Evolutionary conservation across 64 coral and sea anemone genomes (phyloP).

Genomic region (Stylophora pistillata): DNA sequence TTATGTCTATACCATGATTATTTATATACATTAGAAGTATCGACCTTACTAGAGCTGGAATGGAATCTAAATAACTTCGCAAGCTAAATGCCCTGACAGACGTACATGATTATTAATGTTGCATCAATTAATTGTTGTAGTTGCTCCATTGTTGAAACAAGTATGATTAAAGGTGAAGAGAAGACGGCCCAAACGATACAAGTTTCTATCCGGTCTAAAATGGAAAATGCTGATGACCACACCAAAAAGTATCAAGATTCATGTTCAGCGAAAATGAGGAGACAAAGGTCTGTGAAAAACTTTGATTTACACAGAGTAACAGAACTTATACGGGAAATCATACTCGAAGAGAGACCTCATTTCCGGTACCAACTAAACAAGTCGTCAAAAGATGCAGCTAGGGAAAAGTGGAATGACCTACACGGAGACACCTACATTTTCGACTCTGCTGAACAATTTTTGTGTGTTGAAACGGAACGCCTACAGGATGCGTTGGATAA

Average conservation of each 20-base stretch:
- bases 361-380: conserved; percentile 85
- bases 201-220: conserved; percentile 89
- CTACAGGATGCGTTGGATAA: conserved; percentile 61
- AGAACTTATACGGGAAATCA: conserved; percentile 42
- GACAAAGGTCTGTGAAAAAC: conserved; percentile 85
- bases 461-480: conserved; percentile 85
- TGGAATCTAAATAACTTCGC: no score
- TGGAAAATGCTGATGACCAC: conserved; percentile 79
- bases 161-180: conserved; percentile 79
- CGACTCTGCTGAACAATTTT: conserved; percentile 80
- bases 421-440: conserved; percentile 69
- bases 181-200: conserved; percentile 81
- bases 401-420: conserved; percentile 78
- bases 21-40: no score
- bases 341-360: conserved; percentile 76
- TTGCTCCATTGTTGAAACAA: conserved; percentile 79
- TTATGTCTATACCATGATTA: no score
- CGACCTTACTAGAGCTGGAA: no score
- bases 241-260: conserved; percentile 92
- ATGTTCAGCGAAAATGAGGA: conserved; percentile 62
- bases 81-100: no score
- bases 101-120: not conserved
- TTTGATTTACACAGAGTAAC: conserved; percentile 64
- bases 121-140: not conserved
- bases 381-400: conserved; percentile 67